Evolutionary conservation across 2,888 invertebrate genomes (phyloP), one percentile per base, ranked within the genome.

Genomic region (Drosophila histrio): DNA sequence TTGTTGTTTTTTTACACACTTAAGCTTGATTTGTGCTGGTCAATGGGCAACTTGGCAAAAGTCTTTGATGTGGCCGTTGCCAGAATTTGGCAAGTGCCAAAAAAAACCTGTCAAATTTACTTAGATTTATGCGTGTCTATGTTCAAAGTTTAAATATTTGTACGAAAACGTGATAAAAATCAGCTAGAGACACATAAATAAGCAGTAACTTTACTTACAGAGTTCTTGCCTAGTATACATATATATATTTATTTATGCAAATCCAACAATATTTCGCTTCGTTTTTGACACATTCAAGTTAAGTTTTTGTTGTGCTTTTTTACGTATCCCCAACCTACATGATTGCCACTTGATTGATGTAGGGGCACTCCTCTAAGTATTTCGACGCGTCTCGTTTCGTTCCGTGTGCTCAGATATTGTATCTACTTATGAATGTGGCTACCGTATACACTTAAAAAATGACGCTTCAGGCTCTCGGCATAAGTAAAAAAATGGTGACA

Each of bases 271-370:
- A 49, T 46, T 39, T 21, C 3, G 13, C 36, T 50, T 24, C 17
- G 34, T 17, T 47, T 39, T 11, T 41, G 53, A 43, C 38, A 38
- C 50, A 49, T 34, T 32, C 44, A 32, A 17, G 9, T 32, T 39
- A 13, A 32, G 41, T 17, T 30, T 28, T 36, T 5, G 38, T 43
- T 50, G 19, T 53, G 59, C 11, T 19, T 2, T 43, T 67, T 75
- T 50, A 13, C 11, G 11, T 19, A 60, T 47, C 50, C 47, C 21
- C 39, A 66, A 46, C 83, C 86, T 67, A 85, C 79, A 82, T 87
- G 83, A 82, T 82, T 76, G 66, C 43, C 77, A 85, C 67, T 82
- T 82, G 88, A 87, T 87, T 82, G 81, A 82, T 82, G 83, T 68
- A 47, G 47, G 67, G 79, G 63, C 81, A 85, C 88, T 82, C 72